Percentiles rank a stretch among this genome's conserved stretches.
Evolutionary conservation across 2,113 vertebrate species (phyloP).

Genomic region (Prunella fulvescens): DNA sequence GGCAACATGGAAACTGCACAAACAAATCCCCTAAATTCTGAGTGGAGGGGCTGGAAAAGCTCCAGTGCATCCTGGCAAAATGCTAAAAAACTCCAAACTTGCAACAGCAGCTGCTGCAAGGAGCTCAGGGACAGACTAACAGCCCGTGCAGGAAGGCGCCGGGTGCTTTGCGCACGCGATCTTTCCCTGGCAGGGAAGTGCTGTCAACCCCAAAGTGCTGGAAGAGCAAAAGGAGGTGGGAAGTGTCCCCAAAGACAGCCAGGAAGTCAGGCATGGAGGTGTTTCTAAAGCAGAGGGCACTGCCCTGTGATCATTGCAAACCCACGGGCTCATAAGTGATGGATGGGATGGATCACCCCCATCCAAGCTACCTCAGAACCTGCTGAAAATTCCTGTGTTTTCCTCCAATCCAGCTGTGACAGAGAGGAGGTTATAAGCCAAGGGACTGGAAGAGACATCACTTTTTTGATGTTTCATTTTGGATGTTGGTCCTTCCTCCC

Average conservation of each 20-base stretch:
- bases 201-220: not conserved
- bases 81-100: fast-evolving
- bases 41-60: not conserved
- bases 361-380: not conserved
- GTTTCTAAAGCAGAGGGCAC: not conserved
- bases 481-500: no score
- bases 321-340: not conserved
- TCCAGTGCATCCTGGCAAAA: not conserved
- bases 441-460: fast-evolving
- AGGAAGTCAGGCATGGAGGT: not conserved
- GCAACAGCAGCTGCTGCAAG: not conserved
- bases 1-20: fast-evolving
- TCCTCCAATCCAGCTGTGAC: not conserved
- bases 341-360: not conserved
- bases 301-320: not conserved
- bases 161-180: fast-evolving
- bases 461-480: not conserved
- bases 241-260: not conserved
- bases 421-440: not conserved
- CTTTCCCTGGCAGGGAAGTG: not conserved
- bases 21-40: not conserved
- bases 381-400: not conserved
- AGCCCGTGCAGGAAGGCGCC: fast-evolving
- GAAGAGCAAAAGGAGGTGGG: not conserved
- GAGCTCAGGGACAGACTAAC: not conserved